Evolutionary conservation across 2,888 invertebrate genomes (phyloP), one percentile per base, ranked within the genome.

Genomic region (Drosophila borborema): DNA sequence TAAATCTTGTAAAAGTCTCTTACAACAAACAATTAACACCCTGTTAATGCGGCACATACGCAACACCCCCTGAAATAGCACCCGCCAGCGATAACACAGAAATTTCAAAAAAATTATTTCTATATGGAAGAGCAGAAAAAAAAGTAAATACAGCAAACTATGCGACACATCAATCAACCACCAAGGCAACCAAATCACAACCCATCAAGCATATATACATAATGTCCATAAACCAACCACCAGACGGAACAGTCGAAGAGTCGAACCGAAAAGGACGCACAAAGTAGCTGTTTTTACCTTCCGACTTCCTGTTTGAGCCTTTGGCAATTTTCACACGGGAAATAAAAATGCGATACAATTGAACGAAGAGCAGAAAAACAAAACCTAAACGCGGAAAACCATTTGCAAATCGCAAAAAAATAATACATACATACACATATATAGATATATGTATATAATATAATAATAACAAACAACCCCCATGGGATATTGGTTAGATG

Each of bases 301-400:
- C 58, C 64, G 51, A 48, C 81, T 84, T 89, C 88, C 83, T 89
- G 85, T 81, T 67, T 77, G 49, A 53, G 72, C 67, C 77, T 68
- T 72, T 72, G 81, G 89, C 85, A 59, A 89, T 86, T 86, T 86
- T 86, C 86, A 86, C 86, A 86, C 86, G 86, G 86, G 86, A 86
- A 86, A 90, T 88, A 86, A 86, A 88, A 83, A 86, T 81, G 81
- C 78, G 89, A 77, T 88, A 88, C 89, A 90, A 88, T 82, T 51
- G 64, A 74, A 76, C 56, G 78, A 85, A 87, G 72, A 60, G 79
- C 73, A 67, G 86, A 87, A 89, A 82, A 87, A 89, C 86, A 80
- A 88, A 90, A 82, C 83, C 74, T 74, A 90, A 88, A 86, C 89
- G 89, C 89, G 86, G 90, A 86, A 86, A 86, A 86, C 81, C 90